These are phyloP conservation scores for Diarsia dahlii DNA, from an alignment of 2,888 invertebrate genomes.

Conservation along the genomic window DNA sequence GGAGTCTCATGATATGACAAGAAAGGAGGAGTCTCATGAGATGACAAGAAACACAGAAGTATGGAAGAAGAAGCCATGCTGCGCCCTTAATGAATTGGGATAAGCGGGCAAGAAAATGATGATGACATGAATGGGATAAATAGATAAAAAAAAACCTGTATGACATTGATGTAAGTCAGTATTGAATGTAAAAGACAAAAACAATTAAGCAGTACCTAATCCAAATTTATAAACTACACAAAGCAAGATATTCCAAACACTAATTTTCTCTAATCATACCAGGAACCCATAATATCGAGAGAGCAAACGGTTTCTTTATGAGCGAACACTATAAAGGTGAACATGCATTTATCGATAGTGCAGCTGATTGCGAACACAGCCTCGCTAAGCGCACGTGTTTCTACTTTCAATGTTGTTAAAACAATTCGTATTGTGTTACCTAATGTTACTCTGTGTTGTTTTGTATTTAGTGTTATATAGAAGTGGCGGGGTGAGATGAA, in stretches of 20 bases:
- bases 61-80: too few species aligned
- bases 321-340: conserved; percentile 32
- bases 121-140: too few species aligned
- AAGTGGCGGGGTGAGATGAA: not conserved
- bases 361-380: conserved; percentile 33
- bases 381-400: conserved; percentile 51
- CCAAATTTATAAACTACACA: not conserved
- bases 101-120: too few species aligned
- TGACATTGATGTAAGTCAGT: too few species aligned
- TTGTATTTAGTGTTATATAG: not conserved
- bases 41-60: too few species aligned
- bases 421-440: conserved; percentile 50
- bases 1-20: too few species aligned
- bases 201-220: not conserved
- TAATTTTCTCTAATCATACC: conserved; percentile 22
- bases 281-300: conserved; percentile 37
- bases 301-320: conserved; percentile 25
- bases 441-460: conserved; percentile 10
- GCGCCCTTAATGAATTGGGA: too few species aligned
- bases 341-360: conserved; percentile 44
- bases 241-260: not conserved
- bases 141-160: too few species aligned
- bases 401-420: conserved; percentile 29
- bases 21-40: too few species aligned
- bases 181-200: too few species aligned